phyloP scores from a whole-genome alignment of 2,888 invertebrate genomes.

The Drosophila melanosoma region DNA sequence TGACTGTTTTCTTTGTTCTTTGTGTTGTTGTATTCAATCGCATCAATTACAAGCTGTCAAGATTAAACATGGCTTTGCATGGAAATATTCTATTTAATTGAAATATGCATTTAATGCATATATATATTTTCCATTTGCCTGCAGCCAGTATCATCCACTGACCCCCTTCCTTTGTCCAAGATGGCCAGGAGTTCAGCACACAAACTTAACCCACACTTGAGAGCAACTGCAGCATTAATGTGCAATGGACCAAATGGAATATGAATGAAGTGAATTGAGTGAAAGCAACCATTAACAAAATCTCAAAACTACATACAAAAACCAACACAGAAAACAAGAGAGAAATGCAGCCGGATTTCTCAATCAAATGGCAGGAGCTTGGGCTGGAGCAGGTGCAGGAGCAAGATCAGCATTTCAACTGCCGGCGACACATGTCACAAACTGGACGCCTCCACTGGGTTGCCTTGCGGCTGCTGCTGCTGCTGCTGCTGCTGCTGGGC shows the following conservation, averaged over 20 bases:
- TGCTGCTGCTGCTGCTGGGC: conserved; percentile 48
- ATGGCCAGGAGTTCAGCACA: conserved; percentile 36
- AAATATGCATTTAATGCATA: conserved; percentile 17
- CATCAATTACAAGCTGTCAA: conserved; percentile 2
- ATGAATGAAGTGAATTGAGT: conserved; percentile 37
- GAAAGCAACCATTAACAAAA: conserved; percentile 46
- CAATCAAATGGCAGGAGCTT: conserved; percentile 54
- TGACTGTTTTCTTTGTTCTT: neutral
- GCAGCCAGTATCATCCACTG: conserved; percentile 22
- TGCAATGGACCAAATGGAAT: conserved; percentile 53
- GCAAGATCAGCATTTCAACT: conserved; percentile 9
- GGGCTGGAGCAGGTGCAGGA: conserved; percentile 20
- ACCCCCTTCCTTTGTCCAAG: conserved; percentile 11
- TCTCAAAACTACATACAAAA: neutral
- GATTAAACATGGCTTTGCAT: neutral
- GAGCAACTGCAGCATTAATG: conserved; percentile 27
- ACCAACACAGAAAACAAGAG: neutral
- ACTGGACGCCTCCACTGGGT: conserved; percentile 58
- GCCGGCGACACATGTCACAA: conserved; percentile 7
- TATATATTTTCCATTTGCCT: conserved; percentile 20
- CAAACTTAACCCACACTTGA: conserved; percentile 16
- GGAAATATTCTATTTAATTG: conserved; percentile 1
- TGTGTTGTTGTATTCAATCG: neutral
- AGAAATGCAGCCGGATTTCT: conserved; percentile 72
- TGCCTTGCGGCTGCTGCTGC: conserved; percentile 66